Percentiles rank a stretch among this genome's conserved stretches.
Evolutionary conservation across 2,797 vertebrate species (phyloP).

Genomic region (Falco columbarius): DNA sequence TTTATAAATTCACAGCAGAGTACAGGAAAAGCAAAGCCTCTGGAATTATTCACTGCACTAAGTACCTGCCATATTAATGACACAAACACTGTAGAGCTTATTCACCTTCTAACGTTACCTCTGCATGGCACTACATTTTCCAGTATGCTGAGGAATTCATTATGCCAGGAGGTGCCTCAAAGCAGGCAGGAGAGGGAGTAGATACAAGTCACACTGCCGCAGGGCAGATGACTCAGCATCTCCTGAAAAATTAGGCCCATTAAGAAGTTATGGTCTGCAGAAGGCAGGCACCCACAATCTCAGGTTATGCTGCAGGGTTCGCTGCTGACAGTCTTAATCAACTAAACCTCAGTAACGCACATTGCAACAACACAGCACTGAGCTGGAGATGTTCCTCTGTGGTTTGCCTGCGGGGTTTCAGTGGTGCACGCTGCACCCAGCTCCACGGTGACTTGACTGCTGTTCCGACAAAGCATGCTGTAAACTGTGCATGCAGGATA

Average conservation of each 20-base stretch:
- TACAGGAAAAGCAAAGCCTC: not conserved
- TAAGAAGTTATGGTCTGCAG: not conserved
- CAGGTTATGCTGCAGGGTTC: not conserved
- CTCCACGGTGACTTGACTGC: accelerated
- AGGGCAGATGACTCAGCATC: not conserved
- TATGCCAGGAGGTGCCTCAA: not conserved
- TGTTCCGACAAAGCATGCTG: not conserved
- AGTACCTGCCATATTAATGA: not conserved
- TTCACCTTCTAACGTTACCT: not conserved
- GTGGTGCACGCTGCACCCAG: accelerated
- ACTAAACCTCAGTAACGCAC: not conserved
- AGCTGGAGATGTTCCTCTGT: not conserved
- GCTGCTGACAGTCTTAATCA: not conserved
- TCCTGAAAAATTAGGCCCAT: not conserved
- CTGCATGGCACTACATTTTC: not conserved
- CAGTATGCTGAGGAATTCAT: not conserved
- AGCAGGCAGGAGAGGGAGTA: not conserved
- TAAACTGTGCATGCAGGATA: accelerated
- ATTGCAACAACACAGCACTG: not conserved
- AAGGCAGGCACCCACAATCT: not conserved
- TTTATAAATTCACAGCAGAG: not conserved
- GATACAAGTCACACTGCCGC: not conserved
- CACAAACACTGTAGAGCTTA: not conserved
- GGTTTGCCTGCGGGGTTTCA: not conserved
- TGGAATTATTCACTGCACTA: not conserved